These are phyloP conservation scores for Oncopeltus fasciatus DNA, from an alignment of 1,140 invertebrate genomes.

Conservation along the genomic window DNA sequence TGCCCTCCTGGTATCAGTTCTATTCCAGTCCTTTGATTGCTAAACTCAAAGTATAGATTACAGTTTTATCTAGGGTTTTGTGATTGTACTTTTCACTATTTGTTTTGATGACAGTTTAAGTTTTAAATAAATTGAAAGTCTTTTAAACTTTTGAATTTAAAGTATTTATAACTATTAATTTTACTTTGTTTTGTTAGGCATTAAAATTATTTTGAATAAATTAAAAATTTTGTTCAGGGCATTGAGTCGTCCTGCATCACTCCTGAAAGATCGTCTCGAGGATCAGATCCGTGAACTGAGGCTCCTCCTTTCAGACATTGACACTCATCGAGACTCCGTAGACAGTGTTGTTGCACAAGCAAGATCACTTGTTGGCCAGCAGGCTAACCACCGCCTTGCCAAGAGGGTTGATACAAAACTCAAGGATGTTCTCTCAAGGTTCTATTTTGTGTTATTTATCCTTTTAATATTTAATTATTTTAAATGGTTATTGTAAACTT, in stretches of 20 bases:
- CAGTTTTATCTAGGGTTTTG: no score
- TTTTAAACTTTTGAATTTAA: no score
- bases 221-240: conserved; percentile 36
- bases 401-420: conserved; percentile 80
- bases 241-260: conserved; percentile 63
- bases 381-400: conserved; percentile 70
- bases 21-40: no score
- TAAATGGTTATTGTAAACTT: no score
- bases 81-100: no score
- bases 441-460: no score
- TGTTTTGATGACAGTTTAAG: no score
- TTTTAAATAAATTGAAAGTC: no score
- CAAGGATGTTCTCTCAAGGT: conserved; percentile 56
- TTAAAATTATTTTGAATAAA: background rate
- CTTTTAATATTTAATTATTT: no score
- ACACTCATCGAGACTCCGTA: conserved; percentile 68
- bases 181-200: no score
- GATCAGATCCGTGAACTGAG: conserved; percentile 77
- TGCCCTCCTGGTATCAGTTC: no score
- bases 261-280: conserved; percentile 75
- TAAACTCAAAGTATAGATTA: no score
- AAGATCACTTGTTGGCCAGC: conserved; percentile 60
- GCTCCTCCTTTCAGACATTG: conserved; percentile 64
- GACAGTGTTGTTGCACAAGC: conserved; percentile 65
- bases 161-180: background rate